Base-by-base conservation (phyloP, 2,113 vertebrate species). In the Hemiprocne comata region DNA sequence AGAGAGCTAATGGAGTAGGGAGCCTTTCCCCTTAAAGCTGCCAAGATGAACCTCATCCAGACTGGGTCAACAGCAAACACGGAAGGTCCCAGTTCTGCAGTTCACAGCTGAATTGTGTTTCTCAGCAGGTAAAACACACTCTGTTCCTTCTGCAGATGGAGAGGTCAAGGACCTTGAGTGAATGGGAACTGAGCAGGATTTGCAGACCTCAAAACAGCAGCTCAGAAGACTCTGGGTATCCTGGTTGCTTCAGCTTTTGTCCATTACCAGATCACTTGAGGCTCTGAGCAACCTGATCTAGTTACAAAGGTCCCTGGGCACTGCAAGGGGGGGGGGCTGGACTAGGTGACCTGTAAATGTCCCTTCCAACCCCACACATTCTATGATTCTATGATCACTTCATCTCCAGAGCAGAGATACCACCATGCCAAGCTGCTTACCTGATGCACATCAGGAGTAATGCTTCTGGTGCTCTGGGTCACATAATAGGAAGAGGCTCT, bases 101-200 rank as follows among this genome's bases (percentile, higher is more conserved):
- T 17, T 88, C 25, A 29, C 13, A n/a, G 26, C 9, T 13, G 40
- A 42, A 42, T 44, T 13, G 48, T 9, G 34, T 38, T 80, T 19
- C 42, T n/a, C 64, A 17, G 69, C 24, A 36, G 42, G 2, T n/a
- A 7, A 8, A 64, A 57, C 3, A 3, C 2, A 0, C 9, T 64
- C 44, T 8, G 2, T 40, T 28, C 10, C n/a, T 25, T 25, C 50
- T 40, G 20, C 29, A 53, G n/a, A 13, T 7, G 55, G 33, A 58
- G 33, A 44, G 60, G 31, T 3, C 0, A 1, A 18, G 46, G n/a
- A 11, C 3, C 10, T 28, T 1, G 1, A 61, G 53, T 4, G 9
- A 50, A 3, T 4, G 33, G 28, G 33, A 67, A 3, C 21, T 5
- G 19, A 42, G 57, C 21, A 13, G 42, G 31, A 3, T 66, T 55